Percentiles rank a stretch among this genome's conserved stretches.
These are phyloP conservation scores for Prionailurus viverrinus DNA, from an alignment of 2,113 vertebrate genomes.

Conservation along the genomic window DNA sequence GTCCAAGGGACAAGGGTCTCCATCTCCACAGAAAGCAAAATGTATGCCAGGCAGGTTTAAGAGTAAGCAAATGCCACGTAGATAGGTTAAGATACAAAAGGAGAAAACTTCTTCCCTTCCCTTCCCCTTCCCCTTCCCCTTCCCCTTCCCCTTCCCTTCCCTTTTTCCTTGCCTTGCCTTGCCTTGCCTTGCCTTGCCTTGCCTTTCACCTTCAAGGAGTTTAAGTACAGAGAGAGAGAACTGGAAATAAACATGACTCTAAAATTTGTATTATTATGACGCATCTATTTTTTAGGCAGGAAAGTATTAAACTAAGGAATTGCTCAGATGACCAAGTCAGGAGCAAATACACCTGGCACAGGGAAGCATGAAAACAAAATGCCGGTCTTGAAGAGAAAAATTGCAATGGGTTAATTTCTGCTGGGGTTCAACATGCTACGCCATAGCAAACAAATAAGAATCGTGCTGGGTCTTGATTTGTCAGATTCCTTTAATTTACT, in stretches of 20 bases:
- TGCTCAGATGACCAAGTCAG: background rate
- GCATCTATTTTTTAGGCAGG: background rate
- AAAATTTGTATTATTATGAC: background rate
- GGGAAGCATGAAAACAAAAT: constrained; percentile 36
- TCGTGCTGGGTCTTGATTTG: background rate
- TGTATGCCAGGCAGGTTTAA: background rate
- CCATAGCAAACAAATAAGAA: constrained; percentile 35
- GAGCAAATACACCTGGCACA: background rate
- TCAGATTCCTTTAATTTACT: constrained; percentile 65
- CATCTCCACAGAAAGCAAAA: background rate
- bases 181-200: too few species aligned
- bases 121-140: too few species aligned
- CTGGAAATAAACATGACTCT: background rate
- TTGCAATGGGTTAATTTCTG: constrained; percentile 29
- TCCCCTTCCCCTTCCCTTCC: too few species aligned
- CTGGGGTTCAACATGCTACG: background rate
- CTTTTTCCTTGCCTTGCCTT: too few species aligned
- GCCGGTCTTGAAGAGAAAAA: background rate
- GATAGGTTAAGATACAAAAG: background rate
- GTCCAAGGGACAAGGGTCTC: background rate
- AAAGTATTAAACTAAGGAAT: constrained; percentile 22
- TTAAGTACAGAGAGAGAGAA: constrained; percentile 4
- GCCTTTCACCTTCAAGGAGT: background rate
- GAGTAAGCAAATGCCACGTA: background rate
- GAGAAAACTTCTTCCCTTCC: background rate